Conservation (phyloP, 1,140 invertebrate species). For the Acromyrmex echinatior region DNA sequence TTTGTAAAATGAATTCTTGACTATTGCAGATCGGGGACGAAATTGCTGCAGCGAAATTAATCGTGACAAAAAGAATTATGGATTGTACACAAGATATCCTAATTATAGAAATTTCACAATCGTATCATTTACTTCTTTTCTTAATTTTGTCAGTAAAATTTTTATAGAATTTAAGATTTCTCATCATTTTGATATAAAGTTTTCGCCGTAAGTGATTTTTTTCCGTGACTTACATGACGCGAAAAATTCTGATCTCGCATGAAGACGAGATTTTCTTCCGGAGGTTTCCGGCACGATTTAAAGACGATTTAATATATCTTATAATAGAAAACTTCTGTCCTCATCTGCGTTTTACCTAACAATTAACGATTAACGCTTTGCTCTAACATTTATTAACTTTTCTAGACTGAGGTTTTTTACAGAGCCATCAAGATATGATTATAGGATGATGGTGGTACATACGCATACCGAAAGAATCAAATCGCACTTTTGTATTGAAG, state of each 20-base stretch:
- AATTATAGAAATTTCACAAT: neutral
- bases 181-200: neutral
- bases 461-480: conserved; percentile 5
- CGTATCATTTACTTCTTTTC: neutral
- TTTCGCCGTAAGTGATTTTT: neutral
- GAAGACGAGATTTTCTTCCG: neutral
- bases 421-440: conserved; percentile 65
- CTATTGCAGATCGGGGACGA: conserved; percentile 12
- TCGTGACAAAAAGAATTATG: conserved; percentile 5
- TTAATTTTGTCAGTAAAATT: conserved; percentile 2
- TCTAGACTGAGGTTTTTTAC: conserved; percentile 67
- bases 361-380: conserved; percentile 79
- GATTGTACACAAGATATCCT: neutral
- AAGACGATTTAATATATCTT: conserved; percentile 28
- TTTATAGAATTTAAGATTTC: neutral
- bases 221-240: neutral
- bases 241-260: conserved; percentile 1
- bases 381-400: conserved; percentile 83
- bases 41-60: neutral
- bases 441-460: conserved; percentile 46
- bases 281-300: neutral
- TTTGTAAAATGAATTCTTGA: neutral
- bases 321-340: conserved; percentile 54
- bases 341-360: conserved; percentile 76
- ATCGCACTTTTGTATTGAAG: conserved; percentile 12